Base-by-base conservation (phyloP, 2,113 vertebrate species). In the Emydocephalus ijimae region DNA sequence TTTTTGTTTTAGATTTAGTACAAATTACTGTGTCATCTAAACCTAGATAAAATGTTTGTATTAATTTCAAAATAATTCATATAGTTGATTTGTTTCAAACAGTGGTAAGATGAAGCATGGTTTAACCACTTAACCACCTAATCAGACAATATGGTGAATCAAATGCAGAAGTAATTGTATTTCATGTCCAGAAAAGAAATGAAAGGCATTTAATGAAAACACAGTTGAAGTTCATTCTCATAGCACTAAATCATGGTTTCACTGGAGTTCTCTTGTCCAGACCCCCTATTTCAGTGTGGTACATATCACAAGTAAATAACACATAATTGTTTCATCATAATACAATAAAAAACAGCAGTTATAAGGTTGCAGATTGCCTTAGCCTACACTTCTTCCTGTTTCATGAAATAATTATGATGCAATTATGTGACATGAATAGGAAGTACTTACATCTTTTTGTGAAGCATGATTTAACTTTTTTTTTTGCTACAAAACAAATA, bases 351-450 rank as follows among this genome's bases (percentile, higher is more conserved):
- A 48, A 56, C 0, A 0, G 23, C 48, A 69, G 54, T 48, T 34
- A 48, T 12, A 14, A 48, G 48, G 11, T 39, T 74, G 3, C 20
- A 39, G n/a, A 59, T 57, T 59, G 43, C 56, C 50, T n/a, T 34
- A 74, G 90, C 91, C 91, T 91, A 90, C 43, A 64, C 89, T 61
- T 87, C 11, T 50, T 54, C 8, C 87, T 94, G 86, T 85, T 85
- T 92, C 89, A 91, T 91, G 86, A 90, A 85, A 26, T 86, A 64
- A 50, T 85, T 93, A 91, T 0, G 0, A 54, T 61, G 52, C 43
- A 3, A 57, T 61, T 89, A 48, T 87, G 45, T 23, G 91, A 88
- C 90, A 94, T 52, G 89, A 94, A 29, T 74, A 59, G 43, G 6
- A 54, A 48, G 10, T 34, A 87, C 34, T n/a, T 61, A 26, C 1